Percentiles rank a stretch among this genome's conserved stretches.
Evolutionary conservation across 2,113 vertebrate genomes (phyloP).

Genomic region (Girardinichthys multiradiatus): DNA sequence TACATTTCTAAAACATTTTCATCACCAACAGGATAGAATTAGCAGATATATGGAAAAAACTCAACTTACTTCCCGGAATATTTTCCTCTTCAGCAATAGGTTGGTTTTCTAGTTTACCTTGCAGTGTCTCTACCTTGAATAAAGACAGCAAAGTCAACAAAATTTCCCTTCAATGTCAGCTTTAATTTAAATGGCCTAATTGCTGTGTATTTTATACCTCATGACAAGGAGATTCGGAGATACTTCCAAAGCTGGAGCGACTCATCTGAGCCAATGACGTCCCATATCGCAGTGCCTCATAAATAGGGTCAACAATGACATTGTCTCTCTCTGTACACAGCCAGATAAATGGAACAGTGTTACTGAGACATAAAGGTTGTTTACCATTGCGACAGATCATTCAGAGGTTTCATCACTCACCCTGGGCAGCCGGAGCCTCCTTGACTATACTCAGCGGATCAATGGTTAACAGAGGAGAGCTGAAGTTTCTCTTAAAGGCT

Average conservation of each 20-base stretch:
- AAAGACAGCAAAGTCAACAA: slow-evolving; percentile 14
- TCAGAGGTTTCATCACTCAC: slow-evolving; percentile 58
- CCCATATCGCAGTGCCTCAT: slow-evolving; percentile 89
- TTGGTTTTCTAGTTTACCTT: slow-evolving; percentile 81
- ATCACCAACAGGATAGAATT: background rate
- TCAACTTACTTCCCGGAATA: slow-evolving; percentile 66
- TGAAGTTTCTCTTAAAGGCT: slow-evolving; percentile 90
- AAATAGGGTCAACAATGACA: slow-evolving; percentile 84
- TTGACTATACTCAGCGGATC: slow-evolving; percentile 80
- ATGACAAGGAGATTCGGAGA: slow-evolving; percentile 85
- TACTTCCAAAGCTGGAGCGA: slow-evolving; percentile 86
- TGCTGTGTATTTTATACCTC: slow-evolving; percentile 61
- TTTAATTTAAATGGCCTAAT: background rate
- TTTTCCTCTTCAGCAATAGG: slow-evolving; percentile 79
- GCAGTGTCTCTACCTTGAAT: slow-evolving; percentile 67
- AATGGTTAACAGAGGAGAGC: slow-evolving; percentile 86
- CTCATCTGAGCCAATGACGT: slow-evolving; percentile 90
- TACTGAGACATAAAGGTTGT: slow-evolving; percentile 17
- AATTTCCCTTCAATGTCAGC: slow-evolving; percentile 8
- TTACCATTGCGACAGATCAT: slow-evolving; percentile 21
- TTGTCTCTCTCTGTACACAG: slow-evolving; percentile 65
- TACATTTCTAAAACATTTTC: background rate
- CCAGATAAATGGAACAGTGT: slow-evolving; percentile 4
- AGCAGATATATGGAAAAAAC: background rate
- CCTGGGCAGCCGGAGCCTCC: slow-evolving; percentile 81